Conservation (phyloP, 2,888 invertebrate genomes). For the Netelia melanura region DNA sequence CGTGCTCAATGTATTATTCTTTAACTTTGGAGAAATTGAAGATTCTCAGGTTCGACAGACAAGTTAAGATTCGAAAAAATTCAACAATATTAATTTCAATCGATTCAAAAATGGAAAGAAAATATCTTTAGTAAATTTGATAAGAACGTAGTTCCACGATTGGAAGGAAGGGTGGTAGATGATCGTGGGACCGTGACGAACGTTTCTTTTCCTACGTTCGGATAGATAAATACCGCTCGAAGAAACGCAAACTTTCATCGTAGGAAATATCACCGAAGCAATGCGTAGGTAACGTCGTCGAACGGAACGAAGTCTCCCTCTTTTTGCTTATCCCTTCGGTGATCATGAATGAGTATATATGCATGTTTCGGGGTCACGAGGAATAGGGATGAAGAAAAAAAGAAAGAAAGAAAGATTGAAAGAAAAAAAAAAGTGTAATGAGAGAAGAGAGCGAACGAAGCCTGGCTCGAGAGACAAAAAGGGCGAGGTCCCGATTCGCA, state of each 20-base stretch:
- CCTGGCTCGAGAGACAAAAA: constrained; percentile 34
- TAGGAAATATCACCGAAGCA: constrained; percentile 1
- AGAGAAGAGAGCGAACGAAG: constrained; percentile 46
- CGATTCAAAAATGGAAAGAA: too few species aligned
- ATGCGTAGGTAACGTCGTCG: not conserved
- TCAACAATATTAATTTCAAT: too few species aligned
- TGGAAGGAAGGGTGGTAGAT: not conserved
- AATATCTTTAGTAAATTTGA: too few species aligned
- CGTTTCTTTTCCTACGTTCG: not conserved
- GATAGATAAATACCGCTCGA: constrained; percentile 1
- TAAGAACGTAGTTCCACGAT: not conserved
- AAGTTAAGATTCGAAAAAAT: too few species aligned
- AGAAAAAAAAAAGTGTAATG: constrained; percentile 35
- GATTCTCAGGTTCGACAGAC: too few species aligned
- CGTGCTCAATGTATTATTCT: too few species aligned
- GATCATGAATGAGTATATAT: constrained; percentile 18
- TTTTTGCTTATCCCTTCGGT: constrained; percentile 44
- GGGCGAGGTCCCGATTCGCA: constrained; percentile 56
- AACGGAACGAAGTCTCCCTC: constrained; percentile 21
- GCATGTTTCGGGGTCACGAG: not conserved
- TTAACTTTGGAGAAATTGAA: too few species aligned
- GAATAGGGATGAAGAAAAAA: constrained; percentile 29
- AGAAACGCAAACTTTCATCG: constrained; percentile 54
- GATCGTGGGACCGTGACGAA: not conserved
- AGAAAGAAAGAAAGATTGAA: constrained; percentile 9